These are phyloP conservation scores for Drosophila repleta DNA, from an alignment of 1,140 invertebrate genomes.

Conservation along the genomic window DNA sequence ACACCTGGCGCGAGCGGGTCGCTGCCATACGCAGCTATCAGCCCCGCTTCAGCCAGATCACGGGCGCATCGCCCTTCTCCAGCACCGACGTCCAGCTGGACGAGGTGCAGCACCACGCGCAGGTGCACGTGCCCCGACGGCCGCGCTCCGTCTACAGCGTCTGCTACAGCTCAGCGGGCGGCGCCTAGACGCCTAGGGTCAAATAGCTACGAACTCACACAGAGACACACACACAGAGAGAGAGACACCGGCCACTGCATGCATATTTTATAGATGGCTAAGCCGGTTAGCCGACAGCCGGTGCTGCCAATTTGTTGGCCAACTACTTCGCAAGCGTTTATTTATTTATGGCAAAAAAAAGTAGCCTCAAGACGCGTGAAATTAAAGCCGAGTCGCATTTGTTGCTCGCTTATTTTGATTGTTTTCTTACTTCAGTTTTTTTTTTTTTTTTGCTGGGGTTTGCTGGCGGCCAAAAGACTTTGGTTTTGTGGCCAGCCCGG, in stretches of 20 bases:
- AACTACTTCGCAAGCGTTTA: conserved; percentile 19
- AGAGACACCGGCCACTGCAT: background rate
- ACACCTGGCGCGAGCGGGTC: conserved; percentile 73
- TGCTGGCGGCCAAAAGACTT: conserved; percentile 17
- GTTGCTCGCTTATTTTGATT: conserved; percentile 17
- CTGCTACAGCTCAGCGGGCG: conserved; percentile 25
- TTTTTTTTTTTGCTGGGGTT: background rate
- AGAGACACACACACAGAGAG: background rate
- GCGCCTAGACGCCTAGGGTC: conserved; percentile 14
- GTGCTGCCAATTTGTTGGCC: conserved; percentile 16
- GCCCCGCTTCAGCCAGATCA: conserved; percentile 48
- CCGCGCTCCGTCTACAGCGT: conserved; percentile 25
- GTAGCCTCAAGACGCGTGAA: conserved; percentile 16
- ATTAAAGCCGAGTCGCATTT: conserved; percentile 19
- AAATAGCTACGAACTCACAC: background rate
- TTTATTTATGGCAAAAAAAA: conserved; percentile 29
- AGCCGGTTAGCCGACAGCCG: conserved; percentile 7
- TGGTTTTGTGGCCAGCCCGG: conserved; percentile 27
- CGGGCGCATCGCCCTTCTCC: conserved; percentile 67
- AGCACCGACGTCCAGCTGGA: conserved; percentile 71
- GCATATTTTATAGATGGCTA: conserved; percentile 21
- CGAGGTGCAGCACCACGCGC: conserved; percentile 45
- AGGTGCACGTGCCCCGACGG: conserved; percentile 32
- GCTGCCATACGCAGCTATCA: conserved; percentile 44
- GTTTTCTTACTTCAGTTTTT: conserved; percentile 7